These are phyloP conservation scores for Brachionus koreanus DNA, from an alignment of 1,140 invertebrate genomes.

Conservation along the genomic window DNA sequence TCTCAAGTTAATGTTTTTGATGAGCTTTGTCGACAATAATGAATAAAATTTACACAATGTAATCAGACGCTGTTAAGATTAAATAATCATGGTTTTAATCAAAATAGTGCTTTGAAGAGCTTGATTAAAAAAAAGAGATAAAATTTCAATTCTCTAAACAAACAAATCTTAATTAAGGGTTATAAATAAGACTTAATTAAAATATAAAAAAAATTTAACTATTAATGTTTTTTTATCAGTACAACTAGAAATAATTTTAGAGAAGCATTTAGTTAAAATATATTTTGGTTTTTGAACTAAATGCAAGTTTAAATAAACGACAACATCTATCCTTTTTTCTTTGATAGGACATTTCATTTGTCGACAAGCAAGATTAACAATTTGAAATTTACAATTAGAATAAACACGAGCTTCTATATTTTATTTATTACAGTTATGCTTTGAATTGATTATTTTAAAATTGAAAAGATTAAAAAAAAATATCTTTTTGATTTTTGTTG, in stretches of 20 bases:
- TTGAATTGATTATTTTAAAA: too few species aligned
- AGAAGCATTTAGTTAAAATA: background rate
- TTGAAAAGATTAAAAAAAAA: too few species aligned
- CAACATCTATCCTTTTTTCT: background rate
- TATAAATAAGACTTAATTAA: background rate
- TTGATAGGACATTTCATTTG: background rate
- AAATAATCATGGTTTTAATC: background rate
- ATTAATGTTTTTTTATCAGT: background rate
- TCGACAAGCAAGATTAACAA: too few species aligned
- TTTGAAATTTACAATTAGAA: background rate
- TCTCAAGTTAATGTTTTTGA: background rate
- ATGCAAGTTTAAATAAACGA: background rate
- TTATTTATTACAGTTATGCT: background rate
- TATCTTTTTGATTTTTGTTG: too few species aligned
- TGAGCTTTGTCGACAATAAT: background rate
- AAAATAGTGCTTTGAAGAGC: background rate
- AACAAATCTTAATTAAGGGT: background rate
- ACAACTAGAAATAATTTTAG: background rate
- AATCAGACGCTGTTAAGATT: background rate
- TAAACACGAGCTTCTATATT: background rate
- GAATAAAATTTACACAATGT: background rate
- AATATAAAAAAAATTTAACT: background rate
- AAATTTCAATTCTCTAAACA: slow-evolving; percentile 28
- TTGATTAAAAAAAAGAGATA: background rate
- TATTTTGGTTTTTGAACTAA: background rate